A percentile compares a stretch with the other conserved stretches of the same genome.
Evolutionary conservation across 2,797 vertebrate genomes (phyloP).

Genomic region (Steatocranus sp.): DNA sequence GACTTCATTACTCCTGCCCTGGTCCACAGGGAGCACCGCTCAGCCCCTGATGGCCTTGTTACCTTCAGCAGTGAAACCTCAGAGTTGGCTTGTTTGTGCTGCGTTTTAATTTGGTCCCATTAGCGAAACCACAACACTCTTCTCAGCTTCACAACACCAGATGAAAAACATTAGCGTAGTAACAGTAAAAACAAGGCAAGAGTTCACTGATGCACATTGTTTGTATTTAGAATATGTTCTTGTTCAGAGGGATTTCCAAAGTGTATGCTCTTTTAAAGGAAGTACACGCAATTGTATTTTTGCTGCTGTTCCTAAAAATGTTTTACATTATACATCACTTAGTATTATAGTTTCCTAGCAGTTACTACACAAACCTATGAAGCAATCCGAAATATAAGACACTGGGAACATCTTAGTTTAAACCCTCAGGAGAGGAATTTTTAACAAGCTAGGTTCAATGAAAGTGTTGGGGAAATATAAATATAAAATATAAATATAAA

Average conservation of each 20-base stretch:
- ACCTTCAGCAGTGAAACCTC: constrained; percentile 18
- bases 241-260: neutral
- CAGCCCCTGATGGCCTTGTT: constrained; percentile 34
- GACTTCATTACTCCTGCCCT: constrained; percentile 48
- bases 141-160: neutral
- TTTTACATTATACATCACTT: neutral
- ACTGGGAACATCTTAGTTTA: neutral
- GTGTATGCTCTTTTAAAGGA: neutral
- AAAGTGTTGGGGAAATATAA: neutral
- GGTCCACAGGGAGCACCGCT: neutral
- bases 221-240: neutral
- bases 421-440: neutral
- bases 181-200: neutral
- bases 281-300: neutral
- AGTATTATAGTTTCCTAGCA: neutral
- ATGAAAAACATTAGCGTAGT: neutral
- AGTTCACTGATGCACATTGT: neutral
- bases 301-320: neutral
- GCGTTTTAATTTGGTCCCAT: constrained; percentile 15
- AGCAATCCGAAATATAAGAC: accelerated
- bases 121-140: neutral
- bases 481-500: neutral
- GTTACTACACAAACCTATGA: neutral
- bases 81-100: neutral
- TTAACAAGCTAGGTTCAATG: neutral